Conservation (phyloP, 2,888 invertebrate genomes). For the Drosophila engyochracea region DNA sequence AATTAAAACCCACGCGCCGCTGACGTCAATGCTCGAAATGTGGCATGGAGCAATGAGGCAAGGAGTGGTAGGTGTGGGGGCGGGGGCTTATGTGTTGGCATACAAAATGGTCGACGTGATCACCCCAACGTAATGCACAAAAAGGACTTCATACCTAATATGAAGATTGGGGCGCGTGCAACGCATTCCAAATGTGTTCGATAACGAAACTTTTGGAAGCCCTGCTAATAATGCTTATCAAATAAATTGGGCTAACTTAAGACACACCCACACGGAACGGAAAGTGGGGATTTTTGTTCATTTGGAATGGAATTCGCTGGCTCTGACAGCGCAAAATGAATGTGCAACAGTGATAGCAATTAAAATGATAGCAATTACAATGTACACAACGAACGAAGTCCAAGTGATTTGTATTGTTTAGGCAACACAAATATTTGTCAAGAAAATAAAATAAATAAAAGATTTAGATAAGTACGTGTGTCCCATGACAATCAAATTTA, state of each 20-base stretch:
- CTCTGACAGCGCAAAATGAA: constrained; percentile 52
- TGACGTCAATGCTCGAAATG: constrained; percentile 58
- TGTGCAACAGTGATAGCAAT: constrained; percentile 36
- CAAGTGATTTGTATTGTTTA: neutral
- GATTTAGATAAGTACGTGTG: neutral
- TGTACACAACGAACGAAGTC: neutral
- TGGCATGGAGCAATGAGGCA: neutral
- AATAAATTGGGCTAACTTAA: constrained; percentile 47
- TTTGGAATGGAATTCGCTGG: constrained; percentile 9
- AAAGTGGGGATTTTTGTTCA: constrained; percentile 25
- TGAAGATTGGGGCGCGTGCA: constrained; percentile 41
- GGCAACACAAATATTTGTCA: constrained; percentile 1
- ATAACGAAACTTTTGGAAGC: constrained; percentile 7
- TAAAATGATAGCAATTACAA: constrained; percentile 3
- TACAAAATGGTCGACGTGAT: constrained; percentile 49
- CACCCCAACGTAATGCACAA: neutral
- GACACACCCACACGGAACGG: constrained; percentile 17
- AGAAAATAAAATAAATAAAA: neutral
- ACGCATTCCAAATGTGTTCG: neutral
- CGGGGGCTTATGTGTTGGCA: neutral
- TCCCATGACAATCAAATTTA: neutral
- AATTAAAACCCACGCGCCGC: constrained; percentile 62
- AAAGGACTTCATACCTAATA: constrained; percentile 15
- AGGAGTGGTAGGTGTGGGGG: no score
- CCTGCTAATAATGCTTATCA: constrained; percentile 54